These are phyloP conservation scores for Acridotheres tristis DNA, from an alignment of 2,797 vertebrate genomes.

Conservation along the genomic window DNA sequence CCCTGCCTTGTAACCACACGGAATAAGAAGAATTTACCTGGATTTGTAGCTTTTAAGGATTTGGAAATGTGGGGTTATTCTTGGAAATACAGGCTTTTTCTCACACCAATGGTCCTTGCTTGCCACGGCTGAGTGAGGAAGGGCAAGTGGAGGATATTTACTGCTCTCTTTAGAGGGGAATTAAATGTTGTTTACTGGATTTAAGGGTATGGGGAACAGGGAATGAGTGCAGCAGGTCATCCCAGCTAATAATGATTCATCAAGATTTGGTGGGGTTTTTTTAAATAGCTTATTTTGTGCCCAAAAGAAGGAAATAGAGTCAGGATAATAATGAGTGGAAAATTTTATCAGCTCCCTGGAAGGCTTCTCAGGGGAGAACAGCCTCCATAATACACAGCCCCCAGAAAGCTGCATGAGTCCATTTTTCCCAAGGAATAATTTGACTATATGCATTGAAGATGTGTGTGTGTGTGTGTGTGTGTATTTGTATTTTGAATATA, in stretches of 20 bases:
- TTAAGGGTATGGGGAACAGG: background rate
- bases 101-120: fast-evolving
- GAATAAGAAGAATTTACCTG: background rate
- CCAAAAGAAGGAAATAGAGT: background rate
- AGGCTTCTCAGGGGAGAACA: background rate
- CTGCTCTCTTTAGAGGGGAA: background rate
- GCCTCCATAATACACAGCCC: background rate
- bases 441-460: background rate
- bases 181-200: background rate
- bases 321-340: background rate
- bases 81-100: background rate
- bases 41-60: background rate
- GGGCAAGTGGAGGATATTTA: background rate
- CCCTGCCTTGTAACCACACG: background rate
- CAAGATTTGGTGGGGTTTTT: background rate
- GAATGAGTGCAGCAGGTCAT: background rate
- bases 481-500: background rate
- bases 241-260: background rate
- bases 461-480: too few relatives aligned
- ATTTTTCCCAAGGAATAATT: background rate
- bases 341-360: background rate
- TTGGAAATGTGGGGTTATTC: background rate
- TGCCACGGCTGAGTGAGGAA: fast-evolving
- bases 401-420: background rate
- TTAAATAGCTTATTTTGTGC: background rate